These are phyloP conservation scores for Puffinus mauretanicus DNA, from an alignment of 2,113 vertebrate species.

Conservation along the genomic window DNA sequence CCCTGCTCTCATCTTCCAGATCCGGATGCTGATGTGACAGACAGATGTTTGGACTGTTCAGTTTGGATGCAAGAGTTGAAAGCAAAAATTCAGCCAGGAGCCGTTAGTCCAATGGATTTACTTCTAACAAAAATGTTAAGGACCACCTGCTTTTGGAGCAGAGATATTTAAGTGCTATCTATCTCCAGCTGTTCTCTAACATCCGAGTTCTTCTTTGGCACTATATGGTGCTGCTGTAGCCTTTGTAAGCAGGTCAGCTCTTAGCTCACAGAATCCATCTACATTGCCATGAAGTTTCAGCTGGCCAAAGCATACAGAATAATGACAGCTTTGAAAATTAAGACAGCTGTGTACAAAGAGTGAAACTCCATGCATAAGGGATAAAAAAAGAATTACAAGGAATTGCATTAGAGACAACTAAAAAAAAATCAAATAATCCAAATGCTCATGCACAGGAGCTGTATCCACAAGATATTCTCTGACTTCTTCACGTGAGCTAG, in stretches of 20 bases:
- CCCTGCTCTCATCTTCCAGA: not conserved
- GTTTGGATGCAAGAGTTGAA: not conserved
- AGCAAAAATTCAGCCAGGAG: not conserved
- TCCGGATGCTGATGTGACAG: not conserved
- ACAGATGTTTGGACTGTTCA: not conserved
- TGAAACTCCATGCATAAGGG: not conserved
- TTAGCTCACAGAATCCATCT: not conserved
- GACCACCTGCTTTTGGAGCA: not conserved
- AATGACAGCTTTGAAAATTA: not conserved
- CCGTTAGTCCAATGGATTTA: not conserved
- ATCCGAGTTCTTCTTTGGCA: not conserved
- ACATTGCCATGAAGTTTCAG: not conserved
- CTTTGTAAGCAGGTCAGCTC: not conserved
- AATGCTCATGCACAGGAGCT: not conserved
- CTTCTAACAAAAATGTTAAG: not conserved
- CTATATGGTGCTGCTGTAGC: not conserved
- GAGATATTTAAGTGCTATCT: not conserved
- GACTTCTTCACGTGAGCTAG: not conserved
- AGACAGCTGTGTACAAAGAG: not conserved
- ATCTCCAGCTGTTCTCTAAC: not conserved
- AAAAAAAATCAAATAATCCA: not conserved
- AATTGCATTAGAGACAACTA: not conserved
- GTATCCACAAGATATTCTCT: not conserved
- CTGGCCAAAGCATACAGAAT: not conserved
- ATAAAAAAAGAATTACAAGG: not conserved